Base-by-base conservation (phyloP, 53 echinoderm and acorn worm genomes). In the Patiria pectinifera region DNA sequence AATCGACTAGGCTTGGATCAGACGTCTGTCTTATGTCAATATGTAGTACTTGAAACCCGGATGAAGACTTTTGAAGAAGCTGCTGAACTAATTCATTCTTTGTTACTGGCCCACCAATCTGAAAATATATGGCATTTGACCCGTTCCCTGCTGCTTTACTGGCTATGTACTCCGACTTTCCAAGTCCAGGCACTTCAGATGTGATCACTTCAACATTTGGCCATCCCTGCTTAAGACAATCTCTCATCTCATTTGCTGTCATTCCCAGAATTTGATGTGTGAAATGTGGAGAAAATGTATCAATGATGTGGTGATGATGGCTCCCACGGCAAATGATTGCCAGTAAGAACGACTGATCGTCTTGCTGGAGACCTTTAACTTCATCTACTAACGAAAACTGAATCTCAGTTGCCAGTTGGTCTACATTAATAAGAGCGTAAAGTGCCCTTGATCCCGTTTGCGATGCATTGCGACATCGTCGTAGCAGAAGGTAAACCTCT, bases 221-320 rank as follows among this genome's bases (percentile, higher is more conserved):
- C 83, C 93, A 93, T 19, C 93, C 93, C 45, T 80, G 80, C 43
- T 53, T 63, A 1, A 93, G 71, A 76, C 93, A 93, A 16, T 87
- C 66, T 18, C 44, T 83, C 93, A 93, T 93, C 45, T 93, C 93
- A 82, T 80, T 82, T 23, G 82, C 48, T 3, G 82, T 89, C 59
- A 93, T 76, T 16, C 93, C 93, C 24, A 83, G 89, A 24, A 93
- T 59, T 74, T 59, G 45, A 60, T 93, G 93, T 9, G 83, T 93
- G 83, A 69, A 89, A 19, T 89, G 49, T 7, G 93, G 93, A 82
- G 93, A 93, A 85, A 93, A 93, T 43, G 83, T 89, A 76, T 93
- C 93, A 59, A 93, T 93, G 45, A 93, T 93, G 45, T 93, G 93
- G 69, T 93, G 93, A 48, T 93, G 87, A n/a, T 83, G 49, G 3